These are phyloP conservation scores for Copidosoma floridanum DNA, from an alignment of 1,140 invertebrate genomes.

Conservation along the genomic window DNA sequence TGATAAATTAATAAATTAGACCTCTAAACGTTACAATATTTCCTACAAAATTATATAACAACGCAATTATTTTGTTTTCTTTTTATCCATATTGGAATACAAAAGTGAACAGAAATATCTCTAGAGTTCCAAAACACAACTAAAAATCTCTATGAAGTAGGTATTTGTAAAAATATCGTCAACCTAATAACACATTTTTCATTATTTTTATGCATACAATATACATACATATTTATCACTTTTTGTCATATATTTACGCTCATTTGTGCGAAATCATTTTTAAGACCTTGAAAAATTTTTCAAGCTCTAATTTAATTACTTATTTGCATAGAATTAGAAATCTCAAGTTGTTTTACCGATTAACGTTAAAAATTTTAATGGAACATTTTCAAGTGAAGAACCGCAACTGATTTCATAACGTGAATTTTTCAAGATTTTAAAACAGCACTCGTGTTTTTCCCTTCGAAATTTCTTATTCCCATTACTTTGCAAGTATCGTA, in stretches of 20 bases:
- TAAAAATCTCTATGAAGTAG: constrained; percentile 14
- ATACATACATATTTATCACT: no score
- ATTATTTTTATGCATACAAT: neutral
- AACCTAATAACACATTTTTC: constrained; percentile 2
- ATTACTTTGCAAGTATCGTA: constrained; percentile 26
- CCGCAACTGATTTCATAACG: no score
- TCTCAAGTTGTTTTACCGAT: neutral
- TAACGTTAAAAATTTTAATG: neutral
- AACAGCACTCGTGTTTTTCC: no score
- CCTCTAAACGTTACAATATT: constrained; percentile 17
- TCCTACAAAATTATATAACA: constrained; percentile 21
- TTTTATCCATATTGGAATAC: no score
- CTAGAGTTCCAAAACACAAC: no score
- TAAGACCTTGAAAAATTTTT: constrained; percentile 21
- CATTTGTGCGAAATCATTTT: constrained; percentile 14
- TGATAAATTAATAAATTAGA: constrained; percentile 16
- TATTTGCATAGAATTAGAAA: neutral
- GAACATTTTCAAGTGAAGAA: neutral
- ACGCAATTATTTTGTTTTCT: constrained; percentile 14
- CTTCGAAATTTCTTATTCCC: no score
- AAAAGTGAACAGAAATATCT: no score
- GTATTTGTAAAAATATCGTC: constrained; percentile 5
- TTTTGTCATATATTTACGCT: no score
- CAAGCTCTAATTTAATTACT: no score
- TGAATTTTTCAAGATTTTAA: constrained; percentile 21